Evolutionary conservation across 2,113 vertebrate species (phyloP).

Genomic region (Helogale parvula): DNA sequence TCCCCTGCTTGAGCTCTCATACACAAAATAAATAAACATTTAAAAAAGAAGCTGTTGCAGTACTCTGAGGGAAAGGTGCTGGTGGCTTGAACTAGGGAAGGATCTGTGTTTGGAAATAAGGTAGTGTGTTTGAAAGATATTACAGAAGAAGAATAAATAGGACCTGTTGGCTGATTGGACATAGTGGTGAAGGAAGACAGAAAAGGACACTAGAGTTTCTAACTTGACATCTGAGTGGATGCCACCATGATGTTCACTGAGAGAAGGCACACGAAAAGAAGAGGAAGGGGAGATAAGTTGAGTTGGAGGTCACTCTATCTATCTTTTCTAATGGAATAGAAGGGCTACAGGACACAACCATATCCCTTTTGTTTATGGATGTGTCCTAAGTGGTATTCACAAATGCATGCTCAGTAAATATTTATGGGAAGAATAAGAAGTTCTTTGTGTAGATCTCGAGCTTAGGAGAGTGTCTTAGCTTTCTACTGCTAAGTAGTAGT

Average conservation of each 20-base stretch:
- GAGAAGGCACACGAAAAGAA: neutral
- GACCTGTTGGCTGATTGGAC: neutral
- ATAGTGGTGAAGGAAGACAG: neutral
- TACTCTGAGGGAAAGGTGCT: neutral
- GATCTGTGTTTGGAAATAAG: neutral
- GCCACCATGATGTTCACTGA: neutral
- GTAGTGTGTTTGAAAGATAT: neutral
- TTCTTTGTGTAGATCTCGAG: neutral
- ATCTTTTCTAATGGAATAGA: neutral
- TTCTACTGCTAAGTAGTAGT: neutral
- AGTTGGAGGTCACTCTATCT: neutral
- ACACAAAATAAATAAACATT: no score
- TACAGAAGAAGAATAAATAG: neutral
- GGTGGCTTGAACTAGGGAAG: neutral
- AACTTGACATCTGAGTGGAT: neutral
- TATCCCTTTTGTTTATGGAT: neutral
- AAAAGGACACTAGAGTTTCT: neutral
- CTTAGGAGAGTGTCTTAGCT: neutral
- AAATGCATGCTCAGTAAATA: neutral
- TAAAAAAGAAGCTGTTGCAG: neutral
- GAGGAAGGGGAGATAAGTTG: neutral
- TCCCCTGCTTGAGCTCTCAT: no score
- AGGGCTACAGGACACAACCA: neutral
- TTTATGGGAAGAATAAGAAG: neutral
- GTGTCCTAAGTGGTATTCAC: neutral